These are phyloP conservation scores for Ictidomys tridecemlineatus DNA, from an alignment of 2,113 vertebrate species.

Conservation along the genomic window DNA sequence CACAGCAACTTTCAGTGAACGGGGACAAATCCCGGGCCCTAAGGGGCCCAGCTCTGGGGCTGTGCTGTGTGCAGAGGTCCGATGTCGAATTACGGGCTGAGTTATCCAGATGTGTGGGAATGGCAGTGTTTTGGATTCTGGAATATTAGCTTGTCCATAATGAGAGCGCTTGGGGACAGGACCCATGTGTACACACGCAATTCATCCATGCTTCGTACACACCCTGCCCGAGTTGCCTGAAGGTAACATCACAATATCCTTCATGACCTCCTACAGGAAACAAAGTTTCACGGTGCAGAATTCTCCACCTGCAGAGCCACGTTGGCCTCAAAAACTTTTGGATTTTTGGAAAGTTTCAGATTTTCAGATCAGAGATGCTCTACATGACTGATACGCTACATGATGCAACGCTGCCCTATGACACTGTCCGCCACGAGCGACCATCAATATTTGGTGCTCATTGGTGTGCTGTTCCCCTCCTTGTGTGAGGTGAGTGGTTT, in stretches of 20 bases:
- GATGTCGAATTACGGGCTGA: no score
- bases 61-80: accelerated
- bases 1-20: background rate
- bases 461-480: background rate
- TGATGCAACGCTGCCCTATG: accelerated
- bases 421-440: no score
- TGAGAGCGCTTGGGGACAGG: background rate
- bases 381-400: background rate
- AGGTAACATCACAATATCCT: background rate
- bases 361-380: background rate
- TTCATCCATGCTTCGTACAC: background rate
- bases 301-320: background rate
- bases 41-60: accelerated
- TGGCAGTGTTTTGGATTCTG: background rate
- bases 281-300: background rate
- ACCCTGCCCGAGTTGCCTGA: no score
- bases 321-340: background rate
- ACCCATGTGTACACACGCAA: background rate
- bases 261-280: background rate
- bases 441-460: accelerated
- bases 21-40: no score
- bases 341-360: background rate
- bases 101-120: background rate
- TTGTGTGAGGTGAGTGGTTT: accelerated
- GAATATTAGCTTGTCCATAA: background rate